phyloP scores from a whole-genome alignment of 1,140 invertebrate species.

The Drosophila eugracilis region DNA sequence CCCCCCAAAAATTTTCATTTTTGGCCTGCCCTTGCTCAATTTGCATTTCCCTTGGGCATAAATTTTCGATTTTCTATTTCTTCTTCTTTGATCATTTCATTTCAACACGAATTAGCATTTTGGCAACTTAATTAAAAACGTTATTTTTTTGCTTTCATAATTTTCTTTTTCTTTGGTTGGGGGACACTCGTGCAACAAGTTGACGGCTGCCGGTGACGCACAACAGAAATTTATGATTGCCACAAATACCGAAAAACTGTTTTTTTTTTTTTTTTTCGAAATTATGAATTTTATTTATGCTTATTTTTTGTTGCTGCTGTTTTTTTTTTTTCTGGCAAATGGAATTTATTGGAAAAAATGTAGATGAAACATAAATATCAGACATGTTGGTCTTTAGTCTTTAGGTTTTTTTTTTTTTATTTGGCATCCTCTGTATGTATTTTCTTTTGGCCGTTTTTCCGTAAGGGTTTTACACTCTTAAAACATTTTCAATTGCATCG shows the following conservation, averaged over 20 bases:
- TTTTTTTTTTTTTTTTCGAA: conserved; percentile 49
- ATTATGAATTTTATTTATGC: conserved; percentile 69
- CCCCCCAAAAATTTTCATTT: not conserved
- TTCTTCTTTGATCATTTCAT: conserved; percentile 51
- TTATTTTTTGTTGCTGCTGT: conserved; percentile 20
- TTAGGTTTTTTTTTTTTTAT: too few species aligned
- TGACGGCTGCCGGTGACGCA: conserved; percentile 78
- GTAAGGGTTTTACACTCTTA: conserved; percentile 15
- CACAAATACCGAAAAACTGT: conserved; percentile 32
- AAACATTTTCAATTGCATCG: conserved; percentile 71
- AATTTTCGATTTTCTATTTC: conserved; percentile 36
- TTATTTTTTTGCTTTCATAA: conserved; percentile 8
- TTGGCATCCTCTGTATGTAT: not conserved
- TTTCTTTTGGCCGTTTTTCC: conserved; percentile 16
- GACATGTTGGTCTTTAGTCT: conserved; percentile 32
- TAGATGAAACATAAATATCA: conserved; percentile 79
- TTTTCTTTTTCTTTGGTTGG: not conserved
- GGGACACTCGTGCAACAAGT: conserved; percentile 65
- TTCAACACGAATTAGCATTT: conserved; percentile 62
- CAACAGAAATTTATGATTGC: conserved; percentile 76
- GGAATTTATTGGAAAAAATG: conserved; percentile 76
- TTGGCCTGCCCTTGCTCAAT: conserved; percentile 18
- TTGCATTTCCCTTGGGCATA: conserved; percentile 45
- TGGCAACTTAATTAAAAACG: conserved; percentile 61
- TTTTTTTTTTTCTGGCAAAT: conserved; percentile 1